These are phyloP conservation scores for Drusus annulatus DNA, from an alignment of 1,140 invertebrate species.

Conservation along the genomic window DNA sequence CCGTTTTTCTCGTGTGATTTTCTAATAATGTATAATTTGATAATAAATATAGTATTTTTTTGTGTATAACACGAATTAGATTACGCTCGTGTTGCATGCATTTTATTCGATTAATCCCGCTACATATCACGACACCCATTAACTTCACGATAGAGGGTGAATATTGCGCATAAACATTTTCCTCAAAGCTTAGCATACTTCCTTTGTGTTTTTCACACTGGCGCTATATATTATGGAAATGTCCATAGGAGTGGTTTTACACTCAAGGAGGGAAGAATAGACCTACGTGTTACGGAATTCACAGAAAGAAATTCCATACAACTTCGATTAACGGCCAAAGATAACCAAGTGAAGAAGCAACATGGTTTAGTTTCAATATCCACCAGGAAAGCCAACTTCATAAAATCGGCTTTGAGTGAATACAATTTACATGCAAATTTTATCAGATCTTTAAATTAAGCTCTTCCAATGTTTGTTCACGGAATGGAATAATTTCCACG, in stretches of 20 bases:
- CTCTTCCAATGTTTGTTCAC: not conserved
- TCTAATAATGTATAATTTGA: too few species aligned
- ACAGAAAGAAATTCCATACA: slow-evolving; percentile 7
- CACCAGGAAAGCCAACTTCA: not conserved
- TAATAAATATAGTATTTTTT: not conserved
- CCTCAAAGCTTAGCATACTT: not conserved
- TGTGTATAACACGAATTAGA: not conserved
- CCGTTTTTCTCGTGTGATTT: too few species aligned
- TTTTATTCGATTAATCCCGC: slow-evolving; percentile 25
- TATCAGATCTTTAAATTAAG: not conserved
- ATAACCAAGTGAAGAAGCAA: slow-evolving; percentile 1
- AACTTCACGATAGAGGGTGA: slow-evolving; percentile 8
- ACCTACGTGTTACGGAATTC: slow-evolving; percentile 13
- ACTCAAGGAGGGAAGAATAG: not conserved
- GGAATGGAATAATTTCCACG: not conserved
- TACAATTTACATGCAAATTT: slow-evolving; percentile 8
- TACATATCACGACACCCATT: slow-evolving; percentile 18
- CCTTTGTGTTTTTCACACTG: slow-evolving; percentile 10
- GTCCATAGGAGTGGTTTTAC: not conserved
- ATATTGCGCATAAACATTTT: slow-evolving; percentile 11
- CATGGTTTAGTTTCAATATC: not conserved
- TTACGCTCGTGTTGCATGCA: slow-evolving; percentile 11
- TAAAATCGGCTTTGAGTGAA: not conserved
- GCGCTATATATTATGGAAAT: slow-evolving; percentile 13
- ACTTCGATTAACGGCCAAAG: slow-evolving; percentile 6